Evolutionary conservation across 2,888 invertebrate species (phyloP), one percentile per base, ranked within the genome.

Genomic region (Deilephila porcellus): DNA sequence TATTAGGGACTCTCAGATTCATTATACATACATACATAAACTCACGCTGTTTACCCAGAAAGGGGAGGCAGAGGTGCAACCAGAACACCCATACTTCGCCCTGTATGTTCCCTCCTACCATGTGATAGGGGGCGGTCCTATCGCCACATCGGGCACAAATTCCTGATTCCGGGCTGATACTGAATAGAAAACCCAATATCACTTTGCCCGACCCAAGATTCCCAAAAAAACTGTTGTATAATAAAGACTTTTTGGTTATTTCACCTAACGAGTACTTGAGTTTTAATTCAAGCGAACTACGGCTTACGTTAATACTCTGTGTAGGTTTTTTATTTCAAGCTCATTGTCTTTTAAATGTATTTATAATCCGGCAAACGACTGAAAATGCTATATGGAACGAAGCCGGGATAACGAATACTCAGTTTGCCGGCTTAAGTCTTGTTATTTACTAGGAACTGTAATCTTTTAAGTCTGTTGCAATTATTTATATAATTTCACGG

Each of bases 341-440:
- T 63, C 37, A 67, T 52, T 52, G 8, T 11, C 45, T 45, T 45
- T 25, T 4, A 1, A 67, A 67, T 67, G 67, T 67, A 45, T 52
- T 67, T 67, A 67, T 52, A 52, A 67, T 67, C 67, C 67, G 25
- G 20, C 67, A 67, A 67, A 67, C 25, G 52, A 52, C 25, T 52
- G 17, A 25, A 67, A 67, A 52, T 67, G 67, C 45, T 52, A 67
- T 67, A 67, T 67, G 17, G 45, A 67, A 52, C 7, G 45, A 25
- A 67, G 25, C 67, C 67, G 2, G 52, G 25, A 67, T 52, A 67
- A 67, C 25, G 52, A 52, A 67, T 52, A 45, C 17, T 67, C 7
- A 14, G 67, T 52, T 1, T 1, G 14, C 11, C 17, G 56, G n/a
- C 56, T 56, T 52, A 67, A 20, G 45, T 20, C 17, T 25, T 29